Conservation (phyloP, 2,113 vertebrate genomes). For the Phrynosoma platyrhinos region DNA sequence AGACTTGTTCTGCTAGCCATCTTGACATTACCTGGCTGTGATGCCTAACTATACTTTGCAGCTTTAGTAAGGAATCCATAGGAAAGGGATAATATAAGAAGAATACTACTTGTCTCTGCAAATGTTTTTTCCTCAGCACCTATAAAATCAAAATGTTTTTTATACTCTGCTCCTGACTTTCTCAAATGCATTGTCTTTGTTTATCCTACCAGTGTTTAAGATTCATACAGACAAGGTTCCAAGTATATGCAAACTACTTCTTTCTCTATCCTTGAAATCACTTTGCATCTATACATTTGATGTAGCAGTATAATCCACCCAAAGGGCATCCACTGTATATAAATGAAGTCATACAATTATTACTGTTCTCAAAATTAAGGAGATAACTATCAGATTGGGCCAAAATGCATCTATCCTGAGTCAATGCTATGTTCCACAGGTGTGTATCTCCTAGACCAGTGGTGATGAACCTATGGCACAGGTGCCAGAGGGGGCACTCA, state of each 20-base stretch:
- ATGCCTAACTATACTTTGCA: conserved; percentile 1
- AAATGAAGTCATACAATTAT: not conserved
- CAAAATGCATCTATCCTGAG: not conserved
- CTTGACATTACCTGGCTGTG: not conserved
- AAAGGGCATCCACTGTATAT: not conserved
- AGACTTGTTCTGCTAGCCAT: conserved; percentile 10
- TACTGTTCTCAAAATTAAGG: not conserved
- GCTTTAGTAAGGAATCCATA: conserved; percentile 16
- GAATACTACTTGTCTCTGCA: not conserved
- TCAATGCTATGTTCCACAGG: not conserved
- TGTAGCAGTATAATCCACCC: not conserved
- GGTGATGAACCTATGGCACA: no score
- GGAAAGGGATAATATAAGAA: not conserved
- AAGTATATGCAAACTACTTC: no score
- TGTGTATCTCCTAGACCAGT: no score
- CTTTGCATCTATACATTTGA: not conserved
- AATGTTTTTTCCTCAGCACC: not conserved
- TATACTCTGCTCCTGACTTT: not conserved
- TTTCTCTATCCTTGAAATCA: not conserved
- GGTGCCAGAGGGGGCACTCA: no score
- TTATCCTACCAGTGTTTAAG: no score
- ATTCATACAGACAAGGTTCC: no score
- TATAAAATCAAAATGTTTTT: not conserved
- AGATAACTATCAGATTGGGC: not conserved
- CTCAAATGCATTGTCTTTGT: not conserved